These are phyloP conservation scores for Artibeus jamaicensis DNA, from an alignment of 2,797 vertebrate genomes.

Conservation along the genomic window DNA sequence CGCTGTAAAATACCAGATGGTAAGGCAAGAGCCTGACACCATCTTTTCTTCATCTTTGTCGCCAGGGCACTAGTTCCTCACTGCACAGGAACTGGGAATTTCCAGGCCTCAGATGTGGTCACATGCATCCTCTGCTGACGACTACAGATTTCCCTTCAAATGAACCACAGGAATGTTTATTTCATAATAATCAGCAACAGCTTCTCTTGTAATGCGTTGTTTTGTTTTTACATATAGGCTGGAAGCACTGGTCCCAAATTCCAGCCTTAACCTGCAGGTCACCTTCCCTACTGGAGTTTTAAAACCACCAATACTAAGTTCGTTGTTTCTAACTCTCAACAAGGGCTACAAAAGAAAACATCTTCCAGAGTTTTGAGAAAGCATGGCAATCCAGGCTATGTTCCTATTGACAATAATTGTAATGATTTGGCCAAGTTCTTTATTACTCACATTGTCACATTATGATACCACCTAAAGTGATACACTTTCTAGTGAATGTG, in stretches of 20 bases:
- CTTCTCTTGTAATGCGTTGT: neutral
- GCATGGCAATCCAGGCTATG: neutral
- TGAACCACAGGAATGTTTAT: slow-evolving; percentile 67
- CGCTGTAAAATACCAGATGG: slow-evolving; percentile 62
- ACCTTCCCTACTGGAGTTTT: neutral
- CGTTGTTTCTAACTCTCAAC: neutral
- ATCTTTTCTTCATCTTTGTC: slow-evolving; percentile 34
- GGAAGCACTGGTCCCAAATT: neutral
- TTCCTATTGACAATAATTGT: neutral
- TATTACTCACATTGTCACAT: neutral
- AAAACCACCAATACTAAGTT: neutral
- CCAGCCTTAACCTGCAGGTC: neutral
- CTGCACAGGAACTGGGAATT: slow-evolving; percentile 33
- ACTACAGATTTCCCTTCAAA: slow-evolving; percentile 63
- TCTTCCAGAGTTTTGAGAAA: neutral
- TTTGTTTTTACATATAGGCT: neutral
- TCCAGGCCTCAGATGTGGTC: slow-evolving; percentile 65
- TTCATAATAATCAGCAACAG: slow-evolving; percentile 59
- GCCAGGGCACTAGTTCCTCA: neutral
- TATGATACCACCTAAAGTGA: neutral
- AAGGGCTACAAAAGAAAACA: neutral
- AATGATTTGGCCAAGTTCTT: neutral
- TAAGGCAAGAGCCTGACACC: neutral
- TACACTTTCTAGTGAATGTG: neutral
- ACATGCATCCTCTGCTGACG: slow-evolving; percentile 24